Evolutionary conservation across 2,113 vertebrate species (phyloP).

Genomic region (Nipponia nippon): DNA sequence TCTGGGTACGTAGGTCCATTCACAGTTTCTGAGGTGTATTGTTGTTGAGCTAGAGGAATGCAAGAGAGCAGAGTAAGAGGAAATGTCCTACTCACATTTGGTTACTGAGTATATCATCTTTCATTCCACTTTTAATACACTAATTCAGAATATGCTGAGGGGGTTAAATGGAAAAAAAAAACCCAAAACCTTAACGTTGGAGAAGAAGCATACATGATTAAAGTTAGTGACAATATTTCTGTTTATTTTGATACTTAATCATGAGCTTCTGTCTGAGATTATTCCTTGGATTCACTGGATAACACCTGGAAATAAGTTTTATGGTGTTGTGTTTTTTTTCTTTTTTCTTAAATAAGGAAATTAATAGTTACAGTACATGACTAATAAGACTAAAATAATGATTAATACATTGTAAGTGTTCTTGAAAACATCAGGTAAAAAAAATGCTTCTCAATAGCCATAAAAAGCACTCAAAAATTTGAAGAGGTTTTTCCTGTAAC

Average conservation of each 20-base stretch:
- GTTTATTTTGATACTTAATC: background rate
- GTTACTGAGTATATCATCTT: background rate
- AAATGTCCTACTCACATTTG: accelerated
- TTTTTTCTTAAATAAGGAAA: background rate
- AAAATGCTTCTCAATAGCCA: background rate
- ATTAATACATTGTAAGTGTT: background rate
- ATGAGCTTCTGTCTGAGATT: background rate
- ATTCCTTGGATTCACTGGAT: background rate
- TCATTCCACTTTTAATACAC: background rate
- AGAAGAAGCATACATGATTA: background rate
- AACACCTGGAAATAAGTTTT: background rate
- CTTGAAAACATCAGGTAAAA: background rate
- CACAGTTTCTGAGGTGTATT: background rate
- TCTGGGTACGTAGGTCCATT: background rate
- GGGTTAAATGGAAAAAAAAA: background rate
- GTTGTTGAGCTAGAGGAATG: background rate
- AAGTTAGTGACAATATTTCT: background rate
- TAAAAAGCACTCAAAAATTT: background rate
- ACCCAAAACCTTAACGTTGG: accelerated
- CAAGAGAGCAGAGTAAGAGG: background rate
- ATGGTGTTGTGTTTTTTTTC: background rate
- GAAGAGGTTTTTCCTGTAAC: background rate
- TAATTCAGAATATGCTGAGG: background rate
- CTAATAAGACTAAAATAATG: background rate
- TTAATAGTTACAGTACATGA: background rate